A percentile compares a stretch with the other conserved stretches of the same genome.
These are phyloP conservation scores for Bubo scandiacus DNA, from an alignment of 2,113 vertebrate genomes.

Conservation along the genomic window DNA sequence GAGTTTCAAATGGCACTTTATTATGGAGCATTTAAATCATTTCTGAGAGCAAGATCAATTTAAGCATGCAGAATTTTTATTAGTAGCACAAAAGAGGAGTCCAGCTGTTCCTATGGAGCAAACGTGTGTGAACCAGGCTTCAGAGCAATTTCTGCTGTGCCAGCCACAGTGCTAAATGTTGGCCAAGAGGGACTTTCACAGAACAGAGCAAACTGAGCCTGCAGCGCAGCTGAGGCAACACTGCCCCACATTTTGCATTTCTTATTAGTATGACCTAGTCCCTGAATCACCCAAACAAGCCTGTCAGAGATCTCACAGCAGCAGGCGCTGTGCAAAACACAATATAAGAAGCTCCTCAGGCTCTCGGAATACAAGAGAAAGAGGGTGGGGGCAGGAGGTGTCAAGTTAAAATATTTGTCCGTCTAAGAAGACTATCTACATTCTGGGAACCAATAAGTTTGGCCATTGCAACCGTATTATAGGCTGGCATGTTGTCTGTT, in stretches of 20 bases:
- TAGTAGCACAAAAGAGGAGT: slow-evolving; percentile 46
- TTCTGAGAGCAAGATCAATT: slow-evolving; percentile 44
- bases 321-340: background rate
- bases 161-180: slow-evolving; percentile 19
- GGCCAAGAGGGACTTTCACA: slow-evolving; percentile 30
- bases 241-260: slow-evolving; percentile 4
- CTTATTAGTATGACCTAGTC: slow-evolving; percentile 32
- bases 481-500: background rate
- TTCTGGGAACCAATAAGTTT: background rate
- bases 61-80: slow-evolving; percentile 53
- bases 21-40: slow-evolving; percentile 70
- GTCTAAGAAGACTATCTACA: background rate
- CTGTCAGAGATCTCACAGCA: background rate
- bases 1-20: slow-evolving; percentile 67
- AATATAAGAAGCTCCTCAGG: background rate
- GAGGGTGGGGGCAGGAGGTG: fast-evolving
- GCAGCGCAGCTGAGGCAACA: slow-evolving; percentile 53
- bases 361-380: background rate
- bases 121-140: slow-evolving; percentile 6
- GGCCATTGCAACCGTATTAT: background rate
- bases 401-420: background rate
- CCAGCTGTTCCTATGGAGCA: slow-evolving; percentile 26
- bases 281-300: background rate
- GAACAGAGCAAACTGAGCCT: background rate
- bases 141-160: slow-evolving; percentile 37